phyloP scores from a whole-genome alignment of 2,888 invertebrate species.

The Heteromurus nitidus region DNA sequence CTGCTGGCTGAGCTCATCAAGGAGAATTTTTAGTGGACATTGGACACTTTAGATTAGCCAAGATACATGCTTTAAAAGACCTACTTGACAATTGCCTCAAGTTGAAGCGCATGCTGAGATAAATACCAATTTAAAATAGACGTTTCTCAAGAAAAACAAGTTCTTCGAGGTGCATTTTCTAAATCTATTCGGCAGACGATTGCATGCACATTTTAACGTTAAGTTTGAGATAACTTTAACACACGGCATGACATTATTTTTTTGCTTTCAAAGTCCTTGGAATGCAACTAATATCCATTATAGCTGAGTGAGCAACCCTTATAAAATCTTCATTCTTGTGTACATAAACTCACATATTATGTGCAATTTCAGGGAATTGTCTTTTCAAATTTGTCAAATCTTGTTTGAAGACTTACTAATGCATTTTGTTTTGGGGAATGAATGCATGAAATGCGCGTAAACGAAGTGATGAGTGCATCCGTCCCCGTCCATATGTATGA shows the following conservation, averaged over 20 bases:
- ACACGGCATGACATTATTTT: neutral
- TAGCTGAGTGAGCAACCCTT: too few species aligned
- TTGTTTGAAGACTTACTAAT: slow-evolving; percentile 37
- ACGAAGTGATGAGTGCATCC: neutral
- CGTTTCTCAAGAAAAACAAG: slow-evolving; percentile 63
- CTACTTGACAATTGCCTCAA: slow-evolving; percentile 57
- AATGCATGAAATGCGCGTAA: neutral
- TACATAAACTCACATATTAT: too few species aligned
- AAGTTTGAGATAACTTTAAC: slow-evolving; percentile 2
- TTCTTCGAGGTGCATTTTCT: slow-evolving; percentile 19
- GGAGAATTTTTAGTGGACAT: slow-evolving; percentile 49
- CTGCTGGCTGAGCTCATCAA: slow-evolving; percentile 11
- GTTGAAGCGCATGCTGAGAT: slow-evolving; percentile 66
- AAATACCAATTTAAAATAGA: slow-evolving; percentile 71
- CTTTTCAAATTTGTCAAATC: slow-evolving; percentile 59
- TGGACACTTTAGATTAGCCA: slow-evolving; percentile 55
- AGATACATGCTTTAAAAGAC: slow-evolving; percentile 57
- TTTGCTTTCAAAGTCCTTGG: slow-evolving; percentile 18
- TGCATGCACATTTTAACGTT: neutral
- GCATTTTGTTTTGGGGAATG: neutral
- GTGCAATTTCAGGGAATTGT: slow-evolving; percentile 14
- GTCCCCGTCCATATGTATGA: neutral
- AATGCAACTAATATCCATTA: slow-evolving; percentile 26
- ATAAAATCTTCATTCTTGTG: too few species aligned
- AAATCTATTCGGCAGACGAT: too few species aligned